phyloP scores from a whole-genome alignment of 2,113 vertebrate species.

The Anas platyrhynchos region DNA sequence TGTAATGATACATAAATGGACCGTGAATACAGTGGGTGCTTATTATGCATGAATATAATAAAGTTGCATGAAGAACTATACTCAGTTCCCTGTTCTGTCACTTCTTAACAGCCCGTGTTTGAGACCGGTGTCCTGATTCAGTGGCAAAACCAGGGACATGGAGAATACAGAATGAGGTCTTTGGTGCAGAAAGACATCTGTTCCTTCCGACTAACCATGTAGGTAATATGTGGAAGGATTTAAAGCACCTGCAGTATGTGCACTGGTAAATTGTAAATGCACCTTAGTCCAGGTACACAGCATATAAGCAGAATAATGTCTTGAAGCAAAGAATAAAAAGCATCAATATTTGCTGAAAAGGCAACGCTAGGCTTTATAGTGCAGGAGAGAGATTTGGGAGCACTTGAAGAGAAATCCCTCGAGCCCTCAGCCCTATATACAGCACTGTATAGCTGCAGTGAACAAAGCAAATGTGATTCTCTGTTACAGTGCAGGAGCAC shows the following conservation, averaged over 20 bases:
- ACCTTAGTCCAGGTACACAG: not conserved
- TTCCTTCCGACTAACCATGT: not conserved
- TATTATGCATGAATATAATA: not conserved
- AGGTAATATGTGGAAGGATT: slow-evolving; percentile 20
- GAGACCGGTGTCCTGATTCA: not conserved
- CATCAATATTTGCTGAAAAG: slow-evolving; percentile 54
- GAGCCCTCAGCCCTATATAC: slow-evolving; percentile 6
- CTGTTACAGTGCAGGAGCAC: not conserved
- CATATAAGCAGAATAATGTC: slow-evolving; percentile 14
- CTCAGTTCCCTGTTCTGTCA: not conserved
- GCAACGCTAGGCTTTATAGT: not conserved
- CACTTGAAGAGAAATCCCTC: slow-evolving; percentile 39
- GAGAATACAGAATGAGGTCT: not conserved
- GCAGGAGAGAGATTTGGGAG: slow-evolving; percentile 17
- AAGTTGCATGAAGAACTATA: not conserved
- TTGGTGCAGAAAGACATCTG: not conserved
- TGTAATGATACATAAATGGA: not conserved
- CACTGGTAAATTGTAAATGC: not conserved
- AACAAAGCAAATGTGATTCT: slow-evolving; percentile 57
- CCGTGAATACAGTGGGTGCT: not conserved
- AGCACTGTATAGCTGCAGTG: not conserved
- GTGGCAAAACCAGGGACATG: not conserved
- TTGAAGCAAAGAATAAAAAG: slow-evolving; percentile 42
- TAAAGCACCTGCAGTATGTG: not conserved
- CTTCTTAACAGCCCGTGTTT: not conserved